These are phyloP conservation scores for Ephestia elutella DNA, from an alignment of 1,140 invertebrate genomes.

Conservation along the genomic window DNA sequence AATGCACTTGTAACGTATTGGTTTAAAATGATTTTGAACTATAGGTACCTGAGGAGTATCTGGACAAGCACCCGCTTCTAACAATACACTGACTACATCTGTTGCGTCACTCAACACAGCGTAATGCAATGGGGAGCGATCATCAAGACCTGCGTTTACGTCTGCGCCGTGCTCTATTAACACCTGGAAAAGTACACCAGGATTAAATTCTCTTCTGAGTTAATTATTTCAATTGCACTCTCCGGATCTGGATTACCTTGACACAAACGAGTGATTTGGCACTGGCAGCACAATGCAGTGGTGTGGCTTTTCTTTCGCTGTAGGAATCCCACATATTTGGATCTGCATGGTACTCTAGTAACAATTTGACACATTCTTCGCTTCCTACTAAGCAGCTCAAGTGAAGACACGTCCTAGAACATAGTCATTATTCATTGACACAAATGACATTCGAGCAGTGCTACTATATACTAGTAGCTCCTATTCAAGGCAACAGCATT, in stretches of 20 bases:
- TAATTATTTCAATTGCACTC: neutral
- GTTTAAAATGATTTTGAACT: neutral
- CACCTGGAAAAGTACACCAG: constrained; percentile 73
- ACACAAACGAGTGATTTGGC: constrained; percentile 75
- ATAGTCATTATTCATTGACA: too few species aligned
- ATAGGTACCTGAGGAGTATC: constrained; percentile 82
- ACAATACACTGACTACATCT: constrained; percentile 80
- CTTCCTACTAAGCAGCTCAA: constrained; percentile 83
- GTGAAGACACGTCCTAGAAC: constrained; percentile 82
- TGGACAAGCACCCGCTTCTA: constrained; percentile 82
- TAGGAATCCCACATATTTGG: constrained; percentile 80
- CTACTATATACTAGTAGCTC: too few species aligned
- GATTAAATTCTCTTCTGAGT: constrained; percentile 1
- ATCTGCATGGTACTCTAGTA: constrained; percentile 79
- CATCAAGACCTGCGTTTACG: constrained; percentile 82
- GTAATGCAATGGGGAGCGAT: constrained; percentile 81
- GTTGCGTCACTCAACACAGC: constrained; percentile 81
- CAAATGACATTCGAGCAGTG: too few species aligned
- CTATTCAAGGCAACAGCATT: too few species aligned
- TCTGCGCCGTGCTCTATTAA: constrained; percentile 80
- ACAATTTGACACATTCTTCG: constrained; percentile 77
- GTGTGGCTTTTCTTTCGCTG: constrained; percentile 77
- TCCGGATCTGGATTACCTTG: constrained; percentile 38
- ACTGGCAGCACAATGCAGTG: constrained; percentile 85
- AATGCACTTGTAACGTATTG: too few species aligned